phyloP scores from a whole-genome alignment of 2,113 vertebrate genomes.

The Patagioenas fasciata region DNA sequence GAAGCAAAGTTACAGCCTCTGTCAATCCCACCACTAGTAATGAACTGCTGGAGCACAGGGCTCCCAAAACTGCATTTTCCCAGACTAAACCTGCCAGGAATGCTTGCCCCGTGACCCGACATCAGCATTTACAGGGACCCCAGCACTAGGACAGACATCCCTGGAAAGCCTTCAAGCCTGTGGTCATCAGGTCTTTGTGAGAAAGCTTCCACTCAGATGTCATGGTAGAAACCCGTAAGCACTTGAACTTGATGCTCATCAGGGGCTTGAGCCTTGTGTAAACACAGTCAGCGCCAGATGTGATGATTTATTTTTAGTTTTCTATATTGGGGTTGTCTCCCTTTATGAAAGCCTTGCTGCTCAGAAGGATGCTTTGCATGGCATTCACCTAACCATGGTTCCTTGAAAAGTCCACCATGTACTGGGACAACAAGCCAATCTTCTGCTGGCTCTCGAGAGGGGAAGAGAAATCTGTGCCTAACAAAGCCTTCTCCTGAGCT shows the following conservation, averaged over 20 bases:
- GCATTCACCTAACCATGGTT: neutral
- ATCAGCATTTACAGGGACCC: constrained; percentile 31
- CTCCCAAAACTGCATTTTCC: constrained; percentile 55
- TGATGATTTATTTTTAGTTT: constrained; percentile 51
- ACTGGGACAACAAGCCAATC: neutral
- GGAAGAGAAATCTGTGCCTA: neutral
- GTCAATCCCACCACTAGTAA: constrained; percentile 19
- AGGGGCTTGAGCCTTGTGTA: constrained; percentile 26
- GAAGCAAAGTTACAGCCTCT: constrained; percentile 30
- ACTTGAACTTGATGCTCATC: constrained; percentile 13
- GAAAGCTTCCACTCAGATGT: constrained; percentile 34
- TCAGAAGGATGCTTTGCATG: neutral
- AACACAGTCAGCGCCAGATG: neutral
- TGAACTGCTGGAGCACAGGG: constrained; percentile 53
- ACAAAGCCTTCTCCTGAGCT: neutral
- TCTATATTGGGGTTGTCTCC: constrained; percentile 47
- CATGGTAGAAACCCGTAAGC: neutral
- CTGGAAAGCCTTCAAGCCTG: constrained; percentile 57
- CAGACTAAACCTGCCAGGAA: constrained; percentile 66
- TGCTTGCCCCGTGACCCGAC: neutral
- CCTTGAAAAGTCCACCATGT: neutral
- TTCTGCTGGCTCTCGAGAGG: neutral
- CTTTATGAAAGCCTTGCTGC: neutral
- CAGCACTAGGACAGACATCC: constrained; percentile 1
- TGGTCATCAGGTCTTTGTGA: constrained; percentile 44